Conservation (phyloP, 1,140 invertebrate species). For the Triops cancriformis region DNA sequence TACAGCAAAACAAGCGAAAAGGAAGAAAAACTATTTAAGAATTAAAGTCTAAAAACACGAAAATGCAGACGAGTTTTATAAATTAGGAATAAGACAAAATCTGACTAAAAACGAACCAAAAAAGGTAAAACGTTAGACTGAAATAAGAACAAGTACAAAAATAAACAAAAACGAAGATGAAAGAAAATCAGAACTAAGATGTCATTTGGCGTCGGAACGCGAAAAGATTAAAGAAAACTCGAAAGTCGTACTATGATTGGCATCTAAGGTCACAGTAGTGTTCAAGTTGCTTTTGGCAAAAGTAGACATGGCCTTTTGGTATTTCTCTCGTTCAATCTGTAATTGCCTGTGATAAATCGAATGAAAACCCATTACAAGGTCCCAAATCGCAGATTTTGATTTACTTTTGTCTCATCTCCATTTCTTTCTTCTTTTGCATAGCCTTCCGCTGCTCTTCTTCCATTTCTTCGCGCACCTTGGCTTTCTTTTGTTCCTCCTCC, state of each 20-base stretch:
- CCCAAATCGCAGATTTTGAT: too few relatives aligned
- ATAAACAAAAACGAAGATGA: background rate
- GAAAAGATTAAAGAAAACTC: too few relatives aligned
- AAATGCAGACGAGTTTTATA: too few relatives aligned
- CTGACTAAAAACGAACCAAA: too few relatives aligned
- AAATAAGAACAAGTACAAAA: background rate
- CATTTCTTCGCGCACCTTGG: background rate
- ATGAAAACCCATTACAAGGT: too few relatives aligned
- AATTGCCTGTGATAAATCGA: background rate
- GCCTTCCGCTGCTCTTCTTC: background rate
- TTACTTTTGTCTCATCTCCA: background rate
- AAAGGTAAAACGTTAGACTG: background rate
- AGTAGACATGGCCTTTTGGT: background rate
- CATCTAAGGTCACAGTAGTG: background rate
- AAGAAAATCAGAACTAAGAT: background rate
- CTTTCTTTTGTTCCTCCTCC: background rate
- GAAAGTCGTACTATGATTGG: background rate
- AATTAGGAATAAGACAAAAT: too few relatives aligned
- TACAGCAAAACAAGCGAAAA: too few relatives aligned
- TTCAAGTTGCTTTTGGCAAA: background rate
- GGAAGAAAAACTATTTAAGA: too few relatives aligned
- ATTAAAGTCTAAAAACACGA: too few relatives aligned
- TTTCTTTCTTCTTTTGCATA: background rate
- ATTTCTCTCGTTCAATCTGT: background rate
- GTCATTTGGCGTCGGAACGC: too few relatives aligned